Conservation (phyloP, 2,113 vertebrate species). For the Heterochromis multidens region DNA sequence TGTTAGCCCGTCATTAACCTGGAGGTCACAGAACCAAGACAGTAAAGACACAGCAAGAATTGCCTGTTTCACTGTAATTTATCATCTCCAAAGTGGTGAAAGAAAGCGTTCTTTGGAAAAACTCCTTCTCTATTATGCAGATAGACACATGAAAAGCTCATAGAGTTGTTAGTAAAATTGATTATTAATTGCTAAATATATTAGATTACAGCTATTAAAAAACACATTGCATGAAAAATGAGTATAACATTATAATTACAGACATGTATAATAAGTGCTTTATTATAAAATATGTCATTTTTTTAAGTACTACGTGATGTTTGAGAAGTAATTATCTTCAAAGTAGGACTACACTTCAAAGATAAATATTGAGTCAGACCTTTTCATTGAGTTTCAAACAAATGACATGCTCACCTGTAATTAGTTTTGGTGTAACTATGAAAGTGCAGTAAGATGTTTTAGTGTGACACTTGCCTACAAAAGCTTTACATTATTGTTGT, state of each 20-base stretch:
- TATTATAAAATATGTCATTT: background rate
- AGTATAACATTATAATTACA: background rate
- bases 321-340: background rate
- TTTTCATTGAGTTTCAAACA: background rate
- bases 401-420: background rate
- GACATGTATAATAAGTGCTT: background rate
- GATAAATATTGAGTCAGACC: background rate
- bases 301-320: background rate
- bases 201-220: background rate
- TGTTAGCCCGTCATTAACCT: constrained; percentile 53
- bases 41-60: constrained; percentile 25
- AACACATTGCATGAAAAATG: background rate
- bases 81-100: background rate
- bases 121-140: background rate
- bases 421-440: constrained; percentile 15
- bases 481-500: background rate
- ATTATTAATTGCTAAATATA: background rate
- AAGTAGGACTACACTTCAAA: constrained; percentile 20
- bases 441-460: background rate
- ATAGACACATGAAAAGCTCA: background rate
- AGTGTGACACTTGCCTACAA: background rate
- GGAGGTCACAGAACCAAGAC: constrained; percentile 39
- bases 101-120: background rate
- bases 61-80: background rate
- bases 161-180: background rate